Evolutionary conservation across 1,140 invertebrate genomes (phyloP).

Genomic region (Caenorhabditis latens): DNA sequence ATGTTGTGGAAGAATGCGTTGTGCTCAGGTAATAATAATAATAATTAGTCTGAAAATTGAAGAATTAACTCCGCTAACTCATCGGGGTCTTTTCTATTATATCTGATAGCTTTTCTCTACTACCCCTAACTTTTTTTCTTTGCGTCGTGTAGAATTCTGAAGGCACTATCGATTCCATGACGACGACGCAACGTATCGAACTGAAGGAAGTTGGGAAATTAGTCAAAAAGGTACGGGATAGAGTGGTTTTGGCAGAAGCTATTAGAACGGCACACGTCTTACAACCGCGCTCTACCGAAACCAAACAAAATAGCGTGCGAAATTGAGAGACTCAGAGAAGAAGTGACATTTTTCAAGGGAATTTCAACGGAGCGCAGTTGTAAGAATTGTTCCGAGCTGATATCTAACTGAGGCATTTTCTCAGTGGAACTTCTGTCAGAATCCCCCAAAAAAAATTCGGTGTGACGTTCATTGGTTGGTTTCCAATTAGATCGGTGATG

Average conservation of each 20-base stretch:
- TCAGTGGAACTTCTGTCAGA: neutral
- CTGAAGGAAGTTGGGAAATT: constrained; percentile 60
- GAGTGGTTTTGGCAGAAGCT: no score
- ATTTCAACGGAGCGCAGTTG: no score
- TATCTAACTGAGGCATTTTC: no score
- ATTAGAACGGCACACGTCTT: no score
- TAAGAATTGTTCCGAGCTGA: no score
- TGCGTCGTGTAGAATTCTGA: constrained; percentile 1
- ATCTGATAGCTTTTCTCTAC: no score
- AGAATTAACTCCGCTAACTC: neutral
- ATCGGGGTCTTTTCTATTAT: no score
- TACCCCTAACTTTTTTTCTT: neutral
- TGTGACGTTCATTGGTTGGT: neutral
- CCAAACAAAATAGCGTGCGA: no score
- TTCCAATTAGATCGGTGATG: neutral
- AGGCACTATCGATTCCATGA: neutral
- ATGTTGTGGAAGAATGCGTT: constrained; percentile 64
- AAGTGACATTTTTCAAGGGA: no score
- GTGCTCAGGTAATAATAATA: constrained; percentile 60
- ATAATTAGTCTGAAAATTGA: neutral
- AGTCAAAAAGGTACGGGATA: constrained; percentile 46
- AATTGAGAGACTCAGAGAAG: no score
- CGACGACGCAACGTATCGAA: constrained; percentile 49
- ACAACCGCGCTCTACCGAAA: no score
- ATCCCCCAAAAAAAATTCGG: no score